Evolutionary conservation across 2,888 invertebrate genomes (phyloP).

Genomic region (Drosophila histrio): DNA sequence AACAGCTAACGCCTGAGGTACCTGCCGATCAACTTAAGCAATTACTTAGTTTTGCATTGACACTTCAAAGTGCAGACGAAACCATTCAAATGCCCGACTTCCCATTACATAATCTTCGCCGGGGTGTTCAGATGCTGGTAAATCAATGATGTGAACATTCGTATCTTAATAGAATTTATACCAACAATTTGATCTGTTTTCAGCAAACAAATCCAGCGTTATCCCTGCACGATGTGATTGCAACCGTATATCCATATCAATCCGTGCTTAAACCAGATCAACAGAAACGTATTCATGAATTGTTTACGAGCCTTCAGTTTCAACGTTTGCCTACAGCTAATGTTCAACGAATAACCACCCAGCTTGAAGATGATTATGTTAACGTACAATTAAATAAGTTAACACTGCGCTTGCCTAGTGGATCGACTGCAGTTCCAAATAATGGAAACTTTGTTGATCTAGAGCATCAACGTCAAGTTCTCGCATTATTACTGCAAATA

Average conservation of each 20-base stretch:
- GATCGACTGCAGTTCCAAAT: conserved; percentile 65
- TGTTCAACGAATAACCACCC: conserved; percentile 53
- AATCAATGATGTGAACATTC: not conserved
- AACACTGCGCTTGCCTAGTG: conserved; percentile 83
- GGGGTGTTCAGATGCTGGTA: conserved; percentile 86
- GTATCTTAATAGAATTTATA: not conserved
- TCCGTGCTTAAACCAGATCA: conserved; percentile 92
- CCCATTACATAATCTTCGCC: conserved; percentile 91
- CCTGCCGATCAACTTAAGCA: conserved; percentile 83
- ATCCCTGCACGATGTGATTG: conserved; percentile 88
- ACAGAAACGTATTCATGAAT: conserved; percentile 88
- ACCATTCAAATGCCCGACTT: conserved; percentile 91
- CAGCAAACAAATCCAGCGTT: conserved; percentile 90
- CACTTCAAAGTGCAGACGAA: conserved; percentile 91
- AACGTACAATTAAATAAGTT: conserved; percentile 82
- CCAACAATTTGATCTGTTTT: conserved; percentile 61
- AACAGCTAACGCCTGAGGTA: conserved; percentile 85
- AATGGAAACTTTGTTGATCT: conserved; percentile 87
- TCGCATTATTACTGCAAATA: conserved; percentile 91
- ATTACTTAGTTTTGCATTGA: conserved; percentile 90
- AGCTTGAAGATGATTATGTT: conserved; percentile 13
- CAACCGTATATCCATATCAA: conserved; percentile 93
- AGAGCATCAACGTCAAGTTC: conserved; percentile 90
- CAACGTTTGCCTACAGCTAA: conserved; percentile 34
- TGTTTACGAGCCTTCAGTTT: conserved; percentile 88